Evolutionary conservation across 2,888 invertebrate species (phyloP).

Genomic region (Ectemnius continuus): DNA sequence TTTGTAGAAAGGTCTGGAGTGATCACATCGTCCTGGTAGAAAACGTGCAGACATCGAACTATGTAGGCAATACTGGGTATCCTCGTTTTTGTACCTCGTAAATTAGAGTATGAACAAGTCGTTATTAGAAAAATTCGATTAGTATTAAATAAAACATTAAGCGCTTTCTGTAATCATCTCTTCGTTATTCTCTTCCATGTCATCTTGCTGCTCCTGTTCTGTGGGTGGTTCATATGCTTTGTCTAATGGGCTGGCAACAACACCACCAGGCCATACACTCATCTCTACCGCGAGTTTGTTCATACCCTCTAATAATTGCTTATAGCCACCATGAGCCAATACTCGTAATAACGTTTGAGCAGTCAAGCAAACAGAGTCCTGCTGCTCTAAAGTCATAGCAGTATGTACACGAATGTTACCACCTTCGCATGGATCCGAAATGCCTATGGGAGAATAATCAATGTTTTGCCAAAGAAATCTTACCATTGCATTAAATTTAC

Average conservation of each 20-base stretch:
- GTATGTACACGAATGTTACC: constrained; percentile 94
- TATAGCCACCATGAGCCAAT: constrained; percentile 94
- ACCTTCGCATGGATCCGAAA: constrained; percentile 96
- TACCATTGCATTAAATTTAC: background rate
- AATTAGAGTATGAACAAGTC: constrained; percentile 29
- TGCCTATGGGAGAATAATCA: constrained; percentile 75
- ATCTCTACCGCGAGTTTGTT: constrained; percentile 90
- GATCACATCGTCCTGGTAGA: constrained; percentile 20
- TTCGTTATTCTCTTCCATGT: constrained; percentile 83
- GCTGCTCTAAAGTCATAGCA: constrained; percentile 92
- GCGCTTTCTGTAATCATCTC: constrained; percentile 82
- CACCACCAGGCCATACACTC: constrained; percentile 95
- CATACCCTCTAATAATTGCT: constrained; percentile 87
- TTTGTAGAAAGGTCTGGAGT: constrained; percentile 16
- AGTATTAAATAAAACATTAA: constrained; percentile 44
- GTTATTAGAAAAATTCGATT: constrained; percentile 7
- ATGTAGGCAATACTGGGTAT: constrained; percentile 42
- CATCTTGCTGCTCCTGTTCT: constrained; percentile 86
- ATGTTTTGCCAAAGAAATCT: too few relatives aligned
- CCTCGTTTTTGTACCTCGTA: constrained; percentile 43
- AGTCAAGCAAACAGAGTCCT: constrained; percentile 95
- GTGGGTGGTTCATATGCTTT: constrained; percentile 92
- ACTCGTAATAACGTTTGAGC: constrained; percentile 96
- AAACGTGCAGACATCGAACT: constrained; percentile 30
- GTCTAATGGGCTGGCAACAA: constrained; percentile 96